Evolutionary conservation across 2,797 vertebrate species (phyloP).

Genomic region (Carapus acus): DNA sequence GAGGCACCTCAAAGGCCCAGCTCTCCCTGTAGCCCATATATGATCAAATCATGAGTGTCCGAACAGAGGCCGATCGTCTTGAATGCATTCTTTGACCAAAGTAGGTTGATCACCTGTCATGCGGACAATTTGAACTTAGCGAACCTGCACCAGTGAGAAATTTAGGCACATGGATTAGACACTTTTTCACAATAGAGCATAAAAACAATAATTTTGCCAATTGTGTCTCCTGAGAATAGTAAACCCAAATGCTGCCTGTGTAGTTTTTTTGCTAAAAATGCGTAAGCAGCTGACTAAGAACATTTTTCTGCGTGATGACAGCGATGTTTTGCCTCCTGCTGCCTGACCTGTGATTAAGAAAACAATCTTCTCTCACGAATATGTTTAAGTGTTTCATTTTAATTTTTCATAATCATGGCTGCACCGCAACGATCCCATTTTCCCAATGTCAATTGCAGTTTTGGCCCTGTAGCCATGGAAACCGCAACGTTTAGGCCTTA

Average conservation of each 20-base stretch:
- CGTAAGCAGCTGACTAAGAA: constrained; percentile 46
- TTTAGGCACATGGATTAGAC: too few species aligned
- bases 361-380: constrained; percentile 46
- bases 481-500: constrained; percentile 42
- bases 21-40: constrained; percentile 7
- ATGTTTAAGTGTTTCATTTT: constrained; percentile 46
- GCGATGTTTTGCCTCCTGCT: constrained; percentile 25
- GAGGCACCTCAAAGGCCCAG: constrained; percentile 23
- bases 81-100: background rate
- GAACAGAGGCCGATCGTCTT: background rate
- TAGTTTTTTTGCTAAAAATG: constrained; percentile 45
- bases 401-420: constrained; percentile 55
- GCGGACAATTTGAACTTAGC: too few species aligned
- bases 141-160: background rate
- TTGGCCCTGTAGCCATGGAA: constrained; percentile 35
- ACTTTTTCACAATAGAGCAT: constrained; percentile 14
- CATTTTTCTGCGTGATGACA: constrained; percentile 30
- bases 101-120: background rate
- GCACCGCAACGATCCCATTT: constrained; percentile 53
- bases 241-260: constrained; percentile 11
- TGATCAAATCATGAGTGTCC: constrained; percentile 3
- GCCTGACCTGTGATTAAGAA: constrained; percentile 46
- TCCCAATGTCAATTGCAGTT: constrained; percentile 46
- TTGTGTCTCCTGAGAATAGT: constrained; percentile 30
- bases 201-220: constrained; percentile 20